Evolutionary conservation across 92 coral and sea anemone species (phyloP), one percentile per base, ranked within the genome.

Genomic region (Desmophyllum pertusum): DNA sequence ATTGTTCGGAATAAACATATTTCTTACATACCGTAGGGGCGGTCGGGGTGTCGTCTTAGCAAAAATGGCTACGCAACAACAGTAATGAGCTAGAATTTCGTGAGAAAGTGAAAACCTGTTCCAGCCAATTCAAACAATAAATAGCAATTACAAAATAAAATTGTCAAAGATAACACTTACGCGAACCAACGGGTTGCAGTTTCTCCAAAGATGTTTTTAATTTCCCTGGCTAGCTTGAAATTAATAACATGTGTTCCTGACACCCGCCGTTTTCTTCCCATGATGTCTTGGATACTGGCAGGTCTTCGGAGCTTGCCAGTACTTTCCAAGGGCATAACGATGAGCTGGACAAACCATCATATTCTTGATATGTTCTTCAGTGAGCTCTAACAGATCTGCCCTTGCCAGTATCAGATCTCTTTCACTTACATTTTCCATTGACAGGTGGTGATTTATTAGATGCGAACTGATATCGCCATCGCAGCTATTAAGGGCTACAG

Each of bases 351-450:
- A 77, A 67, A 78, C 61, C 43, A 52, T 78, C 84, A 72, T 85
- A 17, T 78, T 66, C 36, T 68, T 36, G 25, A 78, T 53, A 69
- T 77, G 70, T 78, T 85, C 77, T 53, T 69, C 84, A 2, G 72
- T 39, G 77, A 66, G 74, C 37, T 65, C 55, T 33, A 70, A 37
- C 3, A 50, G 43, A 23, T 73, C 79, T 52, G 89, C 59, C 31
- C 84, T 19, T 57, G 65, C 80, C 57, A 78, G 51, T 17, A 70
- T 55, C n/a, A n/a, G n/a, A n/a, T n/a, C n/a, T n/a, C n/a, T n/a
- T n/a, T n/a, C n/a, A n/a, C n/a, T n/a, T n/a, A 65, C 53, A 74
- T 48, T 84, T 81, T 85, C 83, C 77, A 77, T 86, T 65, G 93
- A 81, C 66, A 77, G 75, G 72, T 82, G 78, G 75, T 64, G 74